phyloP scores from a whole-genome alignment of 1,140 invertebrate species.

The Atta colombica region DNA sequence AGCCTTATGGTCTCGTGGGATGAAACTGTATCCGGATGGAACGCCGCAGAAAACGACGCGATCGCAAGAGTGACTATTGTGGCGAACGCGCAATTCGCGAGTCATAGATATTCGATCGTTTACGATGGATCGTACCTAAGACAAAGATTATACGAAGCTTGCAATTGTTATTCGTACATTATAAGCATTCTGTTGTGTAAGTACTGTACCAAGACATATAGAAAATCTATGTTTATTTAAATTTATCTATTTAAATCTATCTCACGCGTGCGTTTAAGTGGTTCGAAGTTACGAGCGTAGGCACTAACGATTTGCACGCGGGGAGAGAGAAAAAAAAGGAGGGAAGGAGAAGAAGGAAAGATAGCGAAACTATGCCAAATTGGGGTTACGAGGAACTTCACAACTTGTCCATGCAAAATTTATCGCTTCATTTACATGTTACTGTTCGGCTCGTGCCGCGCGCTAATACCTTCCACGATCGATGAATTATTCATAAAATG shows the following conservation, averaged over 20 bases:
- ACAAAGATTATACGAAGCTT: neutral
- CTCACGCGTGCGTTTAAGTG: constrained; percentile 27
- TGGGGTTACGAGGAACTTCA: constrained; percentile 72
- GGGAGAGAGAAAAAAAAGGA: neutral
- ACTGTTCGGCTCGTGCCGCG: constrained; percentile 74
- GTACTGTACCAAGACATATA: neutral
- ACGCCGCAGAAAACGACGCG: constrained; percentile 53
- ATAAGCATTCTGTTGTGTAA: neutral
- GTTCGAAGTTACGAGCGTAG: constrained; percentile 41
- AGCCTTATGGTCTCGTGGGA: constrained; percentile 74
- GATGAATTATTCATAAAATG: constrained; percentile 78
- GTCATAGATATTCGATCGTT: neutral
- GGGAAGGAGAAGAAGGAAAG: neutral
- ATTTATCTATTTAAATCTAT: constrained; percentile 50
- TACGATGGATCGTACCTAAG: neutral
- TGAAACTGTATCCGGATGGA: constrained; percentile 62
- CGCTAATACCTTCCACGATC: constrained; percentile 76
- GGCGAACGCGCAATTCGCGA: constrained; percentile 20
- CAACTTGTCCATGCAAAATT: constrained; percentile 76
- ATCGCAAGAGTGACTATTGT: constrained; percentile 7
- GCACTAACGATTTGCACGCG: constrained; percentile 48
- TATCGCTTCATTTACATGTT: constrained; percentile 79
- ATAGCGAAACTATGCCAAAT: constrained; percentile 73
- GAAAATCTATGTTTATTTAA: constrained; percentile 55
- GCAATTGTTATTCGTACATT: neutral